A percentile compares a stretch with the other conserved stretches of the same genome.
These are phyloP conservation scores for Poecilia wingei DNA, from an alignment of 2,797 vertebrate species.

Conservation along the genomic window DNA sequence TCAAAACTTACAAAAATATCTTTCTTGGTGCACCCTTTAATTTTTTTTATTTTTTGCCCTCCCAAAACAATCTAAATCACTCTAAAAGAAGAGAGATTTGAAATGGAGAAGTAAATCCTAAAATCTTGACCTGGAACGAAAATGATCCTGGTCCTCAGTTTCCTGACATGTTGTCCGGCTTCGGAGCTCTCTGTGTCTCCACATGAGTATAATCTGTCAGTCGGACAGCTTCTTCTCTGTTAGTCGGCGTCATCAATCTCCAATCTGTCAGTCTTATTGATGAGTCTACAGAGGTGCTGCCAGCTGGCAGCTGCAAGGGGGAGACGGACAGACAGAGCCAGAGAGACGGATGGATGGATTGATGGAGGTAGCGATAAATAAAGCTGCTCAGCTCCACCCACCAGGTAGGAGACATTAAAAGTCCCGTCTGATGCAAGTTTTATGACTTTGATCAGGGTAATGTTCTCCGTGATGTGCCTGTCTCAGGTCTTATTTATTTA, in stretches of 20 bases:
- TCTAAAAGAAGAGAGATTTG: neutral
- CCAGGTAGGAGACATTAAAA: slow-evolving; percentile 57
- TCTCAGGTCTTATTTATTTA: slow-evolving; percentile 61
- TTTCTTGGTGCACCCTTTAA: neutral
- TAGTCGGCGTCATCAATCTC: slow-evolving; percentile 70
- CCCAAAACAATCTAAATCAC: neutral
- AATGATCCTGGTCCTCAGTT: neutral
- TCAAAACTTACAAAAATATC: neutral
- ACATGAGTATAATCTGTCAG: slow-evolving; percentile 53
- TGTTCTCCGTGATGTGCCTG: slow-evolving; percentile 47
- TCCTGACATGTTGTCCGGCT: neutral
- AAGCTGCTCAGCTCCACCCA: slow-evolving; percentile 52
- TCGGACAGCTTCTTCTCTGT: slow-evolving; percentile 67
- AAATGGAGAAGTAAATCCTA: neutral
- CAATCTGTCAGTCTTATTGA: slow-evolving; percentile 74
- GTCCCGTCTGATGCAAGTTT: slow-evolving; percentile 61
- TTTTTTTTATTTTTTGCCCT: neutral
- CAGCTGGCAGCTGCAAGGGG: slow-evolving; percentile 63
- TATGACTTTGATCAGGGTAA: slow-evolving; percentile 65
- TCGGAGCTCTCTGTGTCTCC: slow-evolving; percentile 12
- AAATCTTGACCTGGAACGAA: neutral
- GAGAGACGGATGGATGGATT: slow-evolving; percentile 54
- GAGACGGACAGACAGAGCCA: slow-evolving; percentile 42
- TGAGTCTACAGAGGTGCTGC: slow-evolving; percentile 59
- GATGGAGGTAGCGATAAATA: slow-evolving; percentile 58